Evolutionary conservation across 2,888 invertebrate species (phyloP), one percentile per base, ranked within the genome.

Genomic region (Beris morrisii): DNA sequence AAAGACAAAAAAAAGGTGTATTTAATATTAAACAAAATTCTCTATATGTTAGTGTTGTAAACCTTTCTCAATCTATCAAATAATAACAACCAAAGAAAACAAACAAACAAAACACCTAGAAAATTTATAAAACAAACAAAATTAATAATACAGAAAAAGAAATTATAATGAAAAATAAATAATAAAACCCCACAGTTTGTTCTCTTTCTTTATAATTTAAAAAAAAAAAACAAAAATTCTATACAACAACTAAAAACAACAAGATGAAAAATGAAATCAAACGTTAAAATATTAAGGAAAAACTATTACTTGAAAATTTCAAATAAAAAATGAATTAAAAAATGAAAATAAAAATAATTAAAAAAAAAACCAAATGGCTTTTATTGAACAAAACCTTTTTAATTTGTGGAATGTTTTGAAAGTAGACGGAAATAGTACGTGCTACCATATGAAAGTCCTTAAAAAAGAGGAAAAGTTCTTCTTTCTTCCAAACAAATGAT

Each of bases 131-230:
- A 48, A n/a, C 7, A 48, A 48, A 48, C n/a, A 48, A 48, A 12
- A 12, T 12, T 44, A 44, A 12, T 9, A 44, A 48, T 13, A 48
- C 48, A 15, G 1, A 48, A 6, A 6, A 15, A 48, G 12, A 48
- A 48, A 48, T 11, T 38, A 38, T 38, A 22, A 3, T 22, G 22
- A 22, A 22, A 22, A 22, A 22, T 22, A 44, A 44, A 44, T 12
- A 12, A 48, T 15, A n/a, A 48, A 48, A 15, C 15, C 15, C 48
- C 6, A 6, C 5, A 48, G 15, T 48, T 48, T 48, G 48, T 48
- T 48, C 48, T 48, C 48, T 48, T 48, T 48, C 48, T 48, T 48
- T 48, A 48, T 48, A 15, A 48, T 48, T 48, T 48, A 11, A 15
- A 12, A 44, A 44, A n/a, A 12, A n/a, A 44, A 12, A 2, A 2